A percentile compares a stretch with the other conserved stretches of the same genome.
Evolutionary conservation across 2,888 invertebrate species (phyloP).

Genomic region (Nipponacmea schrenckii): DNA sequence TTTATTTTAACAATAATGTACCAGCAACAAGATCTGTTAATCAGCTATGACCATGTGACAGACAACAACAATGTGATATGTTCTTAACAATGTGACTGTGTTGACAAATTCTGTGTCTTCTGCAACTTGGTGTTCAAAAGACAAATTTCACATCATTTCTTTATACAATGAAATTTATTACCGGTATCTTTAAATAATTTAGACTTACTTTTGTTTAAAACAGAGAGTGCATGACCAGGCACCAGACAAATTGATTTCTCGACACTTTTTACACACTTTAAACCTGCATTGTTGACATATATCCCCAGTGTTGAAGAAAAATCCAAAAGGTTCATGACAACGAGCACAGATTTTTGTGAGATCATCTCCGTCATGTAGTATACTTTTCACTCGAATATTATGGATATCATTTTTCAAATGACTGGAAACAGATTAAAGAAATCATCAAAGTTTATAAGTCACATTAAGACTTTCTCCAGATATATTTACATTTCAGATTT

Average conservation of each 20-base stretch:
- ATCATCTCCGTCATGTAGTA: slow-evolving; percentile 69
- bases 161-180: too few species aligned
- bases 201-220: slow-evolving; percentile 81
- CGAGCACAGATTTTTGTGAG: slow-evolving; percentile 74
- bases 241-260: slow-evolving; percentile 70
- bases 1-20: too few species aligned
- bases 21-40: too few species aligned
- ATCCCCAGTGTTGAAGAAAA: slow-evolving; percentile 81
- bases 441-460: neutral
- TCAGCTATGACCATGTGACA: too few species aligned
- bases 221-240: slow-evolving; percentile 83
- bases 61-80: too few species aligned
- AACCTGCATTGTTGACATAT: slow-evolving; percentile 78
- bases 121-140: too few species aligned
- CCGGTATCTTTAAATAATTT: too few species aligned
- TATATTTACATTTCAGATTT: too few species aligned
- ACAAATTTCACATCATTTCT: too few species aligned
- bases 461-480: neutral
- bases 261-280: slow-evolving; percentile 80
- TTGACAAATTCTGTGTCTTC: too few species aligned
- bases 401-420: slow-evolving; percentile 76
- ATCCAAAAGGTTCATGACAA: slow-evolving; percentile 78
- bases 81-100: too few species aligned
- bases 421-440: slow-evolving; percentile 68
- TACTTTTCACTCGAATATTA: slow-evolving; percentile 74